Evolutionary conservation across 2,797 vertebrate genomes (phyloP).

Genomic region (Arrhamphus sclerolepis): DNA sequence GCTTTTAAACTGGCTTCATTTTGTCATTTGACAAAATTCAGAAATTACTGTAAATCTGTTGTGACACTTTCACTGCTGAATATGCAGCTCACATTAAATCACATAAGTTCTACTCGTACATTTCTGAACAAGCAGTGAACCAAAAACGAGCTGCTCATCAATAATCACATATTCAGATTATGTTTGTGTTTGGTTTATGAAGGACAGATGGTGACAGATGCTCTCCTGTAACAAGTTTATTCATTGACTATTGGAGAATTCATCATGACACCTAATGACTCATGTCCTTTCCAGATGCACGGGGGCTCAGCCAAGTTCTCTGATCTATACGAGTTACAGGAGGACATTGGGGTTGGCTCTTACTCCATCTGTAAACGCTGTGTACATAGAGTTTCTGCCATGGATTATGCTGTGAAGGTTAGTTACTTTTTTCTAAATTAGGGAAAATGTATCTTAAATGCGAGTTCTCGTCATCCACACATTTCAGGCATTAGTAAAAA

Average conservation of each 20-base stretch:
- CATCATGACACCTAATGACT: conserved; percentile 8
- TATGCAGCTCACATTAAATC: too few relatives aligned
- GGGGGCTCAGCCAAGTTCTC: conserved; percentile 88
- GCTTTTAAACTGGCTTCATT: too few relatives aligned
- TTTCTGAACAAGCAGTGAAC: too few relatives aligned
- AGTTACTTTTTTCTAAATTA: background rate
- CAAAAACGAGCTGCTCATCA: too few relatives aligned
- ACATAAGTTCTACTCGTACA: too few relatives aligned
- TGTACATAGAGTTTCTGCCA: conserved; percentile 86
- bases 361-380: conserved; percentile 98
- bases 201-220: conserved; percentile 8
- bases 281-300: conserved; percentile 83
- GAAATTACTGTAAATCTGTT: too few relatives aligned
- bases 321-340: conserved; percentile 93
- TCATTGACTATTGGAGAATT: background rate
- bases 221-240: conserved; percentile 3
- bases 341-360: conserved; percentile 96
- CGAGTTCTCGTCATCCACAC: background rate
- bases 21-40: too few relatives aligned
- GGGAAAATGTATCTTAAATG: too few relatives aligned
- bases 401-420: conserved; percentile 98
- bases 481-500: background rate
- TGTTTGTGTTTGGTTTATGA: background rate
- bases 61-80: too few relatives aligned
- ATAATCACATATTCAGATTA: too few relatives aligned